phyloP scores from a whole-genome alignment of 2,797 vertebrate genomes.

The Paratrypauchen microcephalus region DNA sequence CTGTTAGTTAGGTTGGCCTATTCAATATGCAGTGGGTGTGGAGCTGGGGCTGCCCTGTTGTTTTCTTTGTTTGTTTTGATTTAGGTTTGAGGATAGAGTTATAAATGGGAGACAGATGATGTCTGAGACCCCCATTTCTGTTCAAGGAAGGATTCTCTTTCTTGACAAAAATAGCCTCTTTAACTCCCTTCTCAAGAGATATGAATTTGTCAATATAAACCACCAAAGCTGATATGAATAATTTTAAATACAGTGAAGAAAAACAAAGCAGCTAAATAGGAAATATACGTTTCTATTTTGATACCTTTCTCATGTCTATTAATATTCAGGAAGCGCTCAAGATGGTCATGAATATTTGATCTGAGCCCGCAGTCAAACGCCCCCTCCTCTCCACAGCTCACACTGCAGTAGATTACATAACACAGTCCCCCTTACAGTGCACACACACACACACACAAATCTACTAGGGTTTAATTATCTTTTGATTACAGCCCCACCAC shows the following conservation, averaged over 20 bases:
- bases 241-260: neutral
- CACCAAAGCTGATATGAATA: no score
- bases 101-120: no score
- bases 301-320: slow-evolving; percentile 47
- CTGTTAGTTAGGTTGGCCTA: no score
- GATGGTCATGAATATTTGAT: slow-evolving; percentile 57
- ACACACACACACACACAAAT: neutral
- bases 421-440: slow-evolving; percentile 12
- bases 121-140: no score
- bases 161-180: no score
- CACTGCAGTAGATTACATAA: slow-evolving; percentile 59
- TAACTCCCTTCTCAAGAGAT: no score
- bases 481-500: slow-evolving; percentile 1
- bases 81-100: no score
- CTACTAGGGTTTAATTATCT: slow-evolving; percentile 7
- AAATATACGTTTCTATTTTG: slow-evolving; percentile 13
- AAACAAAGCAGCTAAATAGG: slow-evolving; percentile 5
- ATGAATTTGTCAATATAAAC: no score
- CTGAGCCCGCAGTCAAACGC: slow-evolving; percentile 8
- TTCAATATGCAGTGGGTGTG: no score
- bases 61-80: no score
- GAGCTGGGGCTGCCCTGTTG: no score
- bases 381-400: slow-evolving; percentile 46
- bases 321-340: slow-evolving; percentile 60
- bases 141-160: no score